These are phyloP conservation scores for Hiodon tergisus DNA, from an alignment of 2,113 vertebrate species.

Conservation along the genomic window DNA sequence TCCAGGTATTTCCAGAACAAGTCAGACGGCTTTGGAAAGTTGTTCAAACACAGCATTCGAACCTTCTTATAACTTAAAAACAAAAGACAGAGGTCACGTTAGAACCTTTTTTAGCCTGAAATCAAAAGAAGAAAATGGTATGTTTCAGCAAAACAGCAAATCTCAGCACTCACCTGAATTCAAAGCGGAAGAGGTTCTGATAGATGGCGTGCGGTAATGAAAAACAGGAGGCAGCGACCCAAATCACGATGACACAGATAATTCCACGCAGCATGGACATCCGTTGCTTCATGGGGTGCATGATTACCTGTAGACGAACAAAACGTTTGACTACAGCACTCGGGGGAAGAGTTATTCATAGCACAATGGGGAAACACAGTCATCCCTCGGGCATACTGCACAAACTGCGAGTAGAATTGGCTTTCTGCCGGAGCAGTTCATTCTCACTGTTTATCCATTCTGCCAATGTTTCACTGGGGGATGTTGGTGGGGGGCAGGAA, in stretches of 20 bases:
- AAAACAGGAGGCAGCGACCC: conserved; percentile 85
- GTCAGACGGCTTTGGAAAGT: conserved; percentile 87
- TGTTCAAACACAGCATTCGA: conserved; percentile 77
- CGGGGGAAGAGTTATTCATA: too few species aligned
- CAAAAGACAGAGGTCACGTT: not conserved
- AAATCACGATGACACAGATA: conserved; percentile 73
- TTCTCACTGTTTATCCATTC: too few species aligned
- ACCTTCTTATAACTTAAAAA: conserved; percentile 67
- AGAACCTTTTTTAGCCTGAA: too few species aligned
- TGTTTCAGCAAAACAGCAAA: too few species aligned
- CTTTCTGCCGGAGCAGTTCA: too few species aligned
- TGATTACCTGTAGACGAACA: conserved; percentile 68
- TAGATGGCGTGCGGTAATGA: conserved; percentile 91
- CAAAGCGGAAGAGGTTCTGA: conserved; percentile 84
- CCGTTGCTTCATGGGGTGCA: conserved; percentile 82
- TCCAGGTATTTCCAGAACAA: conserved; percentile 91
- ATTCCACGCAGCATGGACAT: conserved; percentile 72
- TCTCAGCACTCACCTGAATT: conserved; percentile 63
- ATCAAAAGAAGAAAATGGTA: not conserved
- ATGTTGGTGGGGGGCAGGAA: too few species aligned
- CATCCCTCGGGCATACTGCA: too few species aligned
- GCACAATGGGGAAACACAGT: too few species aligned
- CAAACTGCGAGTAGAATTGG: too few species aligned
- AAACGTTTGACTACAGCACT: not conserved
- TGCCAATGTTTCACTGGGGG: too few species aligned